Evolutionary conservation across 2,797 vertebrate species (phyloP).

Genomic region (Clarias laeviceps): DNA sequence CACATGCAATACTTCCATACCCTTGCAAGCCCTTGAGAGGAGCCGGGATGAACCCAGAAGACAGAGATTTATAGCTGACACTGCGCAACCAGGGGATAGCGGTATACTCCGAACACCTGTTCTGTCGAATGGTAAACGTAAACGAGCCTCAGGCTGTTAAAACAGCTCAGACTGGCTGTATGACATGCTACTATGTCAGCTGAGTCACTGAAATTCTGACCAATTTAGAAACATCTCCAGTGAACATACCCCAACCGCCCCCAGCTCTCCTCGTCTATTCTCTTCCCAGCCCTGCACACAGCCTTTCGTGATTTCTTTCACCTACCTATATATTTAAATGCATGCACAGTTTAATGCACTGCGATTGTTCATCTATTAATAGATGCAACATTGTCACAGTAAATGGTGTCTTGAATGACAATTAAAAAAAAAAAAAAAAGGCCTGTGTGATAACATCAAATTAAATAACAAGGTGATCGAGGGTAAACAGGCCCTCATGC

Average conservation of each 20-base stretch:
- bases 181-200: slow-evolving; percentile 77
- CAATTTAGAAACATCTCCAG: slow-evolving; percentile 81
- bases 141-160: slow-evolving; percentile 62
- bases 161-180: slow-evolving; percentile 57
- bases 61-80: slow-evolving; percentile 55
- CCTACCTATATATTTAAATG: not conserved
- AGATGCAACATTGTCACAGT: not conserved
- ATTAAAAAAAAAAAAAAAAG: not conserved
- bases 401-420: not conserved
- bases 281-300: slow-evolving; percentile 27
- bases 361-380: not conserved
- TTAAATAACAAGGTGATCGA: not conserved
- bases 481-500: not conserved
- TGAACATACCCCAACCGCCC: slow-evolving; percentile 63
- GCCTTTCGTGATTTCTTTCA: slow-evolving; percentile 16
- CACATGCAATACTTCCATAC: slow-evolving; percentile 13
- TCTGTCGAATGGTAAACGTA: slow-evolving; percentile 67
- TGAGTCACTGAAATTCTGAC: slow-evolving; percentile 83
- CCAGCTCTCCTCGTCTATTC: slow-evolving; percentile 20
- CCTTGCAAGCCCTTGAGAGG: slow-evolving; percentile 49
- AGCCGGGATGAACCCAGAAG: slow-evolving; percentile 40
- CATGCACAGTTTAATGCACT: not conserved
- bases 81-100: slow-evolving; percentile 52
- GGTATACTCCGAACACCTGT: slow-evolving; percentile 70
- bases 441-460: not conserved